Evolutionary conservation across 2,797 vertebrate genomes (phyloP), one percentile per base, ranked within the genome.

Genomic region (Falco concolor): DNA sequence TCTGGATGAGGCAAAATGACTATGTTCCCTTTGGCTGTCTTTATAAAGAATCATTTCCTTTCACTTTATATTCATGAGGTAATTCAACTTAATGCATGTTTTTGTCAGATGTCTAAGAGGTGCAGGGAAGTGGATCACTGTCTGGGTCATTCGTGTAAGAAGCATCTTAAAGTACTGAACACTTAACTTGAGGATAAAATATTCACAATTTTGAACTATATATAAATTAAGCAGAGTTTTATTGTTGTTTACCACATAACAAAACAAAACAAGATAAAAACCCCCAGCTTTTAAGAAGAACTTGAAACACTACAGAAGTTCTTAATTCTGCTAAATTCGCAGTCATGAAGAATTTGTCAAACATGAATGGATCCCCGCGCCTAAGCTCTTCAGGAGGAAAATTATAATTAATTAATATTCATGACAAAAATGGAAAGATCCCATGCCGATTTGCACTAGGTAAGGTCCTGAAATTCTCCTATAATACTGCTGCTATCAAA

Each of bases 61-160:
- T 90, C 75, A 77, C 72, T 97, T 96, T 86, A 87, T 87, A 96
- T 96, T 95, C 68, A 97, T 91, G 50, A 95, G 32, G 34, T 64
- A 91, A 91, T 95, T 61, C 77, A 85, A 80, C 78, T 93, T 95
- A 93, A 85, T 47, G 54, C 10, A 42, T 53, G 42, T 70, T 92
- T 95, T 91, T 59, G 93, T 90, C 50, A 73, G 77, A 86, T 57
- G 23, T 91, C 72, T 95, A 81, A 87, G 64, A 95, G 61, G 57
- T 19, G 5, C 6, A 87, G 34, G 49, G 85, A 92, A 95, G 28
- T 6, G 9, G 42, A 94, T 90, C 64, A 47, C 24, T 84, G 38
- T 87, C 92, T 78, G 59, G 28, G 36, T 82, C 76, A 89, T 87
- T 87, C 96, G 34, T 92, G 30, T 68, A 89, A 84, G 57, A 95